Evolutionary conservation across 2,113 vertebrate genomes (phyloP), one percentile per base, ranked within the genome.

Genomic region (Pogonocichla stellata): DNA sequence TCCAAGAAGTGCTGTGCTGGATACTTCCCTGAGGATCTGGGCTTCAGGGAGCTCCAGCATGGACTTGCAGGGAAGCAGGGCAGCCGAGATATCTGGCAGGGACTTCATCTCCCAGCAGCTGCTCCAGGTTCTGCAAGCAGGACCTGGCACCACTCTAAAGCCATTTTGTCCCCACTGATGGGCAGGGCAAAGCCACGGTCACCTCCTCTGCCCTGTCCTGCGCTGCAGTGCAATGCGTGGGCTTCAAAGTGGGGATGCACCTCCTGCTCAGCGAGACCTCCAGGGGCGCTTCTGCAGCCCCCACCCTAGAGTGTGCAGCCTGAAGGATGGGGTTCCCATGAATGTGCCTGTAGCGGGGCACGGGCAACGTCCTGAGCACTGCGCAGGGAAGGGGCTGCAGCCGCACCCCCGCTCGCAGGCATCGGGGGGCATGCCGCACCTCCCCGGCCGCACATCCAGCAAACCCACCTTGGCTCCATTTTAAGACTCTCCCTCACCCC

Each of bases 201-300:
- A 10, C 1, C 12, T 75, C 40, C n/a, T 86, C 29, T 36, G 25
- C n/a, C n/a, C 29, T 7, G 3, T 43, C 57, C 33, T 36, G 47
- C 8, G 2, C 72, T 48, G 69, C 16, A 10, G 5, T 13, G 7
- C 15, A 5, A n/a, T 3, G 1, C 1, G 0, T 33, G 53, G 19
- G 5, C 54, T 78, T 42, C 12, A 4, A 65, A 38, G n/a, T 6
- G 3, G 40, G 26, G 25, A 48, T 1, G 2, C 10, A 17, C 16
- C 31, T 42, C 34, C 10, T 1, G 26, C 23, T 34, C 10, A 4
- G 17, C 0, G 1, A 51, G 31, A 34, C 51, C 34, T 75, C 11
- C 16, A 13, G 47, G 53, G 14, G 16, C 6, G 3, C 15, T 20
- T 54, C 20, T 2, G 4, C 75, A 73, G 38, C 24, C 38, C 7